These are phyloP conservation scores for Hydrolagus affinis DNA, from an alignment of 2,113 vertebrate species.

Conservation along the genomic window DNA sequence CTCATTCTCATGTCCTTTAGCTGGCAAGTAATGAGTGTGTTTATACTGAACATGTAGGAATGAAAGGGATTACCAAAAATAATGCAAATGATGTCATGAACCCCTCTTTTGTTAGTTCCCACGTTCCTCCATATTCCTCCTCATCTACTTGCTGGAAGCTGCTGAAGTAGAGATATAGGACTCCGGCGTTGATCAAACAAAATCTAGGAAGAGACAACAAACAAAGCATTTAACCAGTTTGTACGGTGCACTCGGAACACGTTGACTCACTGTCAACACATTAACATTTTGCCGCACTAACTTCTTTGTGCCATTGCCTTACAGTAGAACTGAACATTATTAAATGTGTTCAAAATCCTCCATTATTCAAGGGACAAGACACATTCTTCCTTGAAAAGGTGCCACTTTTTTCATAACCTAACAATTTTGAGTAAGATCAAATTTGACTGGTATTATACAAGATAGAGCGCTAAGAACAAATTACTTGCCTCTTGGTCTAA, in stretches of 20 bases:
- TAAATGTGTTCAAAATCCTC: neutral
- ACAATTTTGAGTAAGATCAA: neutral
- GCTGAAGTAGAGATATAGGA: slow-evolving; percentile 94
- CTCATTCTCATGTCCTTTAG: neutral
- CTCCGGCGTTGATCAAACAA: slow-evolving; percentile 93
- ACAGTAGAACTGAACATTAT: neutral
- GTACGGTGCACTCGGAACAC: neutral
- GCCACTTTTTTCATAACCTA: neutral
- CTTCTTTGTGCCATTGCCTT: neutral
- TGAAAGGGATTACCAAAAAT: slow-evolving; percentile 73
- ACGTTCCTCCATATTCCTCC: slow-evolving; percentile 91
- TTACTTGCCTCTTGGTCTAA: neutral
- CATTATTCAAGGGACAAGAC: neutral
- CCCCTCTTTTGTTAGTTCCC: slow-evolving; percentile 97
- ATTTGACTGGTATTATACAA: neutral
- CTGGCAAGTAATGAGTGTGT: too few relatives aligned
- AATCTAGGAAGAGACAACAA: slow-evolving; percentile 60
- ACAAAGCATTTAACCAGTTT: neutral
- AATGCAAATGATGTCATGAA: slow-evolving; percentile 98
- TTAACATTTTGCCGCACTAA: neutral
- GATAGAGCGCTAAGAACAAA: neutral
- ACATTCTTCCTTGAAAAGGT: neutral
- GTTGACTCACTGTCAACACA: neutral
- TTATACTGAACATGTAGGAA: neutral
- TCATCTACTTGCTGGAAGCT: slow-evolving; percentile 96